Percentiles rank a stretch among this genome's conserved stretches.
phyloP scores from a whole-genome alignment of 2,797 vertebrate species.

The Mus caroli region DNA sequence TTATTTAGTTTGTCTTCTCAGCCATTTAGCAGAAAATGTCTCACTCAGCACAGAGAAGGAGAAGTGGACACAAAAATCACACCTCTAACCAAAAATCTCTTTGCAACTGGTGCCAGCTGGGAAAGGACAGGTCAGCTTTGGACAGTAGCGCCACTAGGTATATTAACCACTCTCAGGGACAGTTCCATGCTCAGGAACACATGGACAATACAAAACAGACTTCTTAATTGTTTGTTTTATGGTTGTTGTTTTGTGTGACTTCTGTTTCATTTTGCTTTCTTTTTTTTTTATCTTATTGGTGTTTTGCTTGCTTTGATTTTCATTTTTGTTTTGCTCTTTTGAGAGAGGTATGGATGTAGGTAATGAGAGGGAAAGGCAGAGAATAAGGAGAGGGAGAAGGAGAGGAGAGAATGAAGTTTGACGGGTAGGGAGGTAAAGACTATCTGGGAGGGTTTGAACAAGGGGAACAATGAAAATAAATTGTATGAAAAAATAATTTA shows the following conservation, averaged over 20 bases:
- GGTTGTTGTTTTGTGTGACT: neutral
- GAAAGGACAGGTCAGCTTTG: no score
- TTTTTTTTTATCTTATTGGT: neutral
- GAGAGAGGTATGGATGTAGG: neutral
- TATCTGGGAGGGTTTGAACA: neutral
- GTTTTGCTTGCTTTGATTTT: neutral
- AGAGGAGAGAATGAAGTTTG: neutral
- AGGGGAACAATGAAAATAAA: neutral
- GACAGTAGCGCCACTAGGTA: no score
- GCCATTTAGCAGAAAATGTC: neutral
- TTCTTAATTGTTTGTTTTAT: neutral
- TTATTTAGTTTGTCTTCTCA: neutral
- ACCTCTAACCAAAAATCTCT: neutral
- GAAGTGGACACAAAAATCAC: neutral
- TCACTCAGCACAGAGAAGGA: neutral
- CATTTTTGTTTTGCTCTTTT: neutral
- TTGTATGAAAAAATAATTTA: neutral
- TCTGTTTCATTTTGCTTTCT: neutral
- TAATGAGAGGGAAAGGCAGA: neutral
- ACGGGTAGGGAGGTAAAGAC: neutral
- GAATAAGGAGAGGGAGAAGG: neutral
- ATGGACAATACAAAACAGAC: neutral
- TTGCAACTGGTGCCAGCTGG: neutral
- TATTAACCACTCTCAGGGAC: no score
- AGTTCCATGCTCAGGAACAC: neutral